Evolutionary conservation across 2,113 vertebrate genomes (phyloP).

Genomic region (Labeo catla): DNA sequence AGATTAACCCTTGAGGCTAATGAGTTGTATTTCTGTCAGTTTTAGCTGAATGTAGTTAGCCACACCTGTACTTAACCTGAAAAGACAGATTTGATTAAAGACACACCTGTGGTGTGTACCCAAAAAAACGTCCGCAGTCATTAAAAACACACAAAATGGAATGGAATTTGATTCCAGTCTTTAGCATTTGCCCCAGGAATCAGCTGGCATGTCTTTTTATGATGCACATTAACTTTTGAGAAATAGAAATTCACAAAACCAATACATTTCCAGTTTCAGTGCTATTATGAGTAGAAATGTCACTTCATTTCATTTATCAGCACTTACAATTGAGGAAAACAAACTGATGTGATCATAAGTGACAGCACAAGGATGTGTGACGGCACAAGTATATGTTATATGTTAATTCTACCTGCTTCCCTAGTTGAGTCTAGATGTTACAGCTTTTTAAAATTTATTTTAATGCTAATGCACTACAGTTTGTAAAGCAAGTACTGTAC

Average conservation of each 20-base stretch:
- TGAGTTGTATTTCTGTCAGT: neutral
- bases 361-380: neutral
- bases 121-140: neutral
- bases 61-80: neutral
- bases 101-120: neutral
- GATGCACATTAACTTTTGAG: neutral
- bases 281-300: neutral
- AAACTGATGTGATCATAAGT: neutral
- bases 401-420: neutral
- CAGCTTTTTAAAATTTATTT: neutral
- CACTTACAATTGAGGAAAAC: neutral
- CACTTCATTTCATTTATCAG: neutral
- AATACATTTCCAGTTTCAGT: neutral
- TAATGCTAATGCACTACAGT: neutral
- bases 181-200: neutral
- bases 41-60: neutral
- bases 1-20: neutral
- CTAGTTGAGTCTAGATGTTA: neutral
- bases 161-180: neutral
- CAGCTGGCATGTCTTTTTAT: neutral
- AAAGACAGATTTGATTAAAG: neutral
- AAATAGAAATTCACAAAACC: neutral
- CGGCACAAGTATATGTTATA: neutral
- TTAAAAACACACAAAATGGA: neutral
- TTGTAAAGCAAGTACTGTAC: neutral